Conservation (phyloP, 2,888 invertebrate species). For the Chymomyza fuscimana region DNA sequence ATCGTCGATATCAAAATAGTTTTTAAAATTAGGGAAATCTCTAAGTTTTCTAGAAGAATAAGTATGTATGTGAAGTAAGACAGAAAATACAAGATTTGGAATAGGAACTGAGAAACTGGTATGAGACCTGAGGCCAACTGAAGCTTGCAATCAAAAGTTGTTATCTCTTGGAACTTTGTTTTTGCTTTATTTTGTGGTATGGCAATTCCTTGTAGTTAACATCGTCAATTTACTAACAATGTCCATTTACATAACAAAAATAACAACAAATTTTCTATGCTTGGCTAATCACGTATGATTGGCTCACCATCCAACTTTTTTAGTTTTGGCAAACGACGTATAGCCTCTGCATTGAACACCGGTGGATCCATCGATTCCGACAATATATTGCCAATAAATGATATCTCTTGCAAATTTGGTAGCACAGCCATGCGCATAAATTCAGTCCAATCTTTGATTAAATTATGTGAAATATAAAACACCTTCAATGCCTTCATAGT, state of each 20-base stretch:
- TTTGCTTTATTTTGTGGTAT: no score
- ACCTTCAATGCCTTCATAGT: slow-evolving; percentile 90
- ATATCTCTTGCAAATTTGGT: slow-evolving; percentile 86
- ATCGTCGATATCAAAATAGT: no score
- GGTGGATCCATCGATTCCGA: slow-evolving; percentile 86
- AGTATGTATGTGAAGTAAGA: no score
- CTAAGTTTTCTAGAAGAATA: no score
- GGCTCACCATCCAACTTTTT: slow-evolving; percentile 89
- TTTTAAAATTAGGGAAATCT: no score
- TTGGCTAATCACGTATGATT: slow-evolving; percentile 44
- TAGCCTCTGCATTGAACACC: slow-evolving; percentile 86
- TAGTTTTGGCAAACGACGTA: slow-evolving; percentile 86
- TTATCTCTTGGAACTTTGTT: no score
- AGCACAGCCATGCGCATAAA: slow-evolving; percentile 89
- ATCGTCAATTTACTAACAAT: no score
- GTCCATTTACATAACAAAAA: slow-evolving; percentile 19
- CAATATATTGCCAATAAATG: slow-evolving; percentile 90
- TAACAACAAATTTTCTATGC: not conserved
- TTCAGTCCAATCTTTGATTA: slow-evolving; percentile 94
- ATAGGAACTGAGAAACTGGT: no score
- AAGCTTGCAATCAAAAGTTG: no score
- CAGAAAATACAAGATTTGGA: no score
- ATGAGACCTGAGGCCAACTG: no score
- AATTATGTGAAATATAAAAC: slow-evolving; percentile 90
- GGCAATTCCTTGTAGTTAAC: no score